These are phyloP conservation scores for Danio rerio DNA, from an alignment of 2,113 vertebrate species.

Conservation along the genomic window DNA sequence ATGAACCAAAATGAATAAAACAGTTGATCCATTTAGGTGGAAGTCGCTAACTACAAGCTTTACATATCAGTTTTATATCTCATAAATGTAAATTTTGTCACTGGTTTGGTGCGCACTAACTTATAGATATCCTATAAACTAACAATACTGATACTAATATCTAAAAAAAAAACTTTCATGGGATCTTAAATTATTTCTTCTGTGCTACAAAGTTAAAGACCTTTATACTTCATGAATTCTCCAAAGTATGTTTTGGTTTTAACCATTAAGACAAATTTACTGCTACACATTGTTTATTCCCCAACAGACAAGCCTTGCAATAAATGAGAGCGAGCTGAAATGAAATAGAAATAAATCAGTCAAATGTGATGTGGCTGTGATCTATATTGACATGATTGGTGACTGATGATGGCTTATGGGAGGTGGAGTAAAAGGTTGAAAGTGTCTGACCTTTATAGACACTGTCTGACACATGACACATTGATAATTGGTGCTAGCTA, in stretches of 20 bases:
- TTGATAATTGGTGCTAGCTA: constrained; percentile 17
- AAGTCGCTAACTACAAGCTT: too few species aligned
- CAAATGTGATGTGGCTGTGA: not conserved
- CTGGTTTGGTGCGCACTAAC: too few species aligned
- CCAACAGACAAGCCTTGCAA: not conserved
- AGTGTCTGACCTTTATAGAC: constrained; percentile 24
- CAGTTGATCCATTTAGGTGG: too few species aligned
- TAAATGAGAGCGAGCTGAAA: not conserved
- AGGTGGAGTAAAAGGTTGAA: not conserved
- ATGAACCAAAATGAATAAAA: too few species aligned
- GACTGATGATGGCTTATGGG: constrained; percentile 9
- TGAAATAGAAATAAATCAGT: not conserved
- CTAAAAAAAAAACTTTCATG: too few species aligned
- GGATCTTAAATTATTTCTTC: too few species aligned
- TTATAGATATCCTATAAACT: too few species aligned
- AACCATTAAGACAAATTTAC: not conserved
- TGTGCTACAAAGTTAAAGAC: too few species aligned
- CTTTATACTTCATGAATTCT: not conserved
- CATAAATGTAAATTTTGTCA: too few species aligned
- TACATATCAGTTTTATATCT: too few species aligned
- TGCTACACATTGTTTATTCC: too few species aligned
- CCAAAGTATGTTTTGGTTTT: not conserved
- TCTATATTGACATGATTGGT: not conserved
- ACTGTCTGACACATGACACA: not conserved
- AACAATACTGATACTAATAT: too few species aligned